These are phyloP conservation scores for Tenualosa ilisha DNA, from an alignment of 2,797 vertebrate genomes.

Conservation along the genomic window DNA sequence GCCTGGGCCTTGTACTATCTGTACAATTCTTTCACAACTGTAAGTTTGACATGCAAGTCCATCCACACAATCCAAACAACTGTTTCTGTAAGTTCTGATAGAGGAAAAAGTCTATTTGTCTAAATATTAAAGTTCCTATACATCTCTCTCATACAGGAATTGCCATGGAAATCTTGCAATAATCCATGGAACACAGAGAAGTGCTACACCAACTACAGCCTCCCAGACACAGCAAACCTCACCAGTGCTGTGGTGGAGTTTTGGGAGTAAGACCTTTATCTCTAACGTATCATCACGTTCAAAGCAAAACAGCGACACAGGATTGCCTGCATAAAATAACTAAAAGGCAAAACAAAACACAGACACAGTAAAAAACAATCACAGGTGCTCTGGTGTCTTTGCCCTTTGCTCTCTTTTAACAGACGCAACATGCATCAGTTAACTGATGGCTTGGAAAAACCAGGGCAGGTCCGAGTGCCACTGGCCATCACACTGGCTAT, in stretches of 20 bases:
- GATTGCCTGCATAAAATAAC: not conserved
- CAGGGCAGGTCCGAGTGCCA: constrained; percentile 90
- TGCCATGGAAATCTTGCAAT: constrained; percentile 95
- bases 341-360: not conserved
- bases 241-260: constrained; percentile 95
- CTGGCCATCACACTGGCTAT: constrained; percentile 95
- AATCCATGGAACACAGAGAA: constrained; percentile 95
- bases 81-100: not conserved
- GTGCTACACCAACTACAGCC: constrained; percentile 95
- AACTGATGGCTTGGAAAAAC: constrained; percentile 95
- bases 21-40: constrained; percentile 93
- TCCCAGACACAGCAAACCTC: constrained; percentile 89
- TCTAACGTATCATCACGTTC: not conserved
- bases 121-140: not conserved
- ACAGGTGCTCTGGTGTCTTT: constrained; percentile 43
- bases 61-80: not conserved
- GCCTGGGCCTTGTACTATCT: constrained; percentile 98
- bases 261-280: constrained; percentile 90
- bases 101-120: not conserved
- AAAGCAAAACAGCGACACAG: not conserved
- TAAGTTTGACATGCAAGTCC: constrained; percentile 70
- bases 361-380: not conserved
- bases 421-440: constrained; percentile 97
- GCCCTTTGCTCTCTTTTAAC: constrained; percentile 63
- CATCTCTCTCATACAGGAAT: constrained; percentile 73